Base-by-base conservation (phyloP, 1,140 invertebrate genomes). In the Tetraneura akinire region DNA sequence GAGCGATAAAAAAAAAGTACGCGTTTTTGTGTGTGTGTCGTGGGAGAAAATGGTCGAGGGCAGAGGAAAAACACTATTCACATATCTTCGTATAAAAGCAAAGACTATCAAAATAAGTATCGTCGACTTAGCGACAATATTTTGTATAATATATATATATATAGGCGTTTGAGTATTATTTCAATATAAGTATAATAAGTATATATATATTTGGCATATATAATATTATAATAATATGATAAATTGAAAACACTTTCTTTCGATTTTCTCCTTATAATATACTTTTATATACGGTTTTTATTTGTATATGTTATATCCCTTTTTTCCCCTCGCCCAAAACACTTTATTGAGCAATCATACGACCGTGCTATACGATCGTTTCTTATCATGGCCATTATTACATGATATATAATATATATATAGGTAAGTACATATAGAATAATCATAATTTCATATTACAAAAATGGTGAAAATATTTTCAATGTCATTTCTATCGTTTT, bases 211-310 rank as follows among this genome's bases (percentile, higher is more conserved):
- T n/a, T n/a, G n/a, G n/a, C n/a, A n/a, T n/a, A n/a, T n/a, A n/a
- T n/a, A n/a, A n/a, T n/a, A n/a, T n/a, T n/a, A n/a, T n/a, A n/a
- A n/a, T n/a, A n/a, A 42, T 51, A 62, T 23, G 26, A 78, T 76
- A 78, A 60, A 78, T 78, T 78, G 53, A 78, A 78, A 78, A 78
- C 37, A 32, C 18, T 78, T 45, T 78, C 21, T 78, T 78, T 78
- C 74, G 13, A 42, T 26, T 78, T 62, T 76, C 32, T 9, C 29
- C 13, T n/a, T 23, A 29, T 29, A 29, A 9, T 37, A 37, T 37
- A 37, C 8, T 4, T 37, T n/a, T 49, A 60, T 37, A 37, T 37
- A 0, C 14, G 6, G 18, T 78, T 37, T 74, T 71, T 71, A 71
- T 68, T 68, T 68, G 66, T 47, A 37, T 37, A 47, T 42, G 21